A percentile compares a stretch with the other conserved stretches of the same genome.
Evolutionary conservation across 2,888 invertebrate genomes (phyloP).

Genomic region (Desoria tigrina): DNA sequence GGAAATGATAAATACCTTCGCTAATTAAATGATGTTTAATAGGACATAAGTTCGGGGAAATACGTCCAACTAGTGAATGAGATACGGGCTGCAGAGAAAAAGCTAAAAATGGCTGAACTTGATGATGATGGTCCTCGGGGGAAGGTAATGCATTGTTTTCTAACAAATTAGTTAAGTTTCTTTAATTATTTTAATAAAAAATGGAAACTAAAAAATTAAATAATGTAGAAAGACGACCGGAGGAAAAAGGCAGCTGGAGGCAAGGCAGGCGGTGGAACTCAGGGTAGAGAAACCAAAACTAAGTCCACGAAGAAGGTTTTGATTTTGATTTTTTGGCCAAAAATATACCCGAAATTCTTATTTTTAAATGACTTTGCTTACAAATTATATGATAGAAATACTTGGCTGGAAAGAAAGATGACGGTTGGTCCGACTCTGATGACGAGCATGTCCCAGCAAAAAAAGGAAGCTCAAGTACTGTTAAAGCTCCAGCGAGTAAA

Average conservation of each 20-base stretch:
- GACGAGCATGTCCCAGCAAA: conserved; percentile 58
- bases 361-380: too few species aligned
- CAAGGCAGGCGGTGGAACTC: conserved; percentile 87
- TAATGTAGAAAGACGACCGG: conserved; percentile 81
- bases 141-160: conserved; percentile 35
- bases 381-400: conserved; percentile 39
- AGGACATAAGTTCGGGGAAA: conserved; percentile 47
- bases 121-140: conserved; percentile 38
- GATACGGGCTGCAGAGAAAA: conserved; percentile 44
- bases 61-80: conserved; percentile 49
- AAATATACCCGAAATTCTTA: conserved; percentile 2
- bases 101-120: conserved; percentile 36
- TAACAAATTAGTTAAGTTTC: not conserved
- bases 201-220: conserved; percentile 44
- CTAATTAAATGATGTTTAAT: conserved; percentile 1
- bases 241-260: conserved; percentile 83
- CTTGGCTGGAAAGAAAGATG: conserved; percentile 57
- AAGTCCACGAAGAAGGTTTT: conserved; percentile 81
- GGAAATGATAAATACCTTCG: not conserved
- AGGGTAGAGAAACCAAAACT: conserved; percentile 92
- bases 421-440: conserved; percentile 70
- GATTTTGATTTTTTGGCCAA: not conserved
- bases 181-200: not conserved
- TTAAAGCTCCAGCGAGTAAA: conserved; percentile 21
- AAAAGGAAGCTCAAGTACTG: not conserved